Conservation (phyloP, 2,888 invertebrate genomes). For the Drosophila sordidula region DNA sequence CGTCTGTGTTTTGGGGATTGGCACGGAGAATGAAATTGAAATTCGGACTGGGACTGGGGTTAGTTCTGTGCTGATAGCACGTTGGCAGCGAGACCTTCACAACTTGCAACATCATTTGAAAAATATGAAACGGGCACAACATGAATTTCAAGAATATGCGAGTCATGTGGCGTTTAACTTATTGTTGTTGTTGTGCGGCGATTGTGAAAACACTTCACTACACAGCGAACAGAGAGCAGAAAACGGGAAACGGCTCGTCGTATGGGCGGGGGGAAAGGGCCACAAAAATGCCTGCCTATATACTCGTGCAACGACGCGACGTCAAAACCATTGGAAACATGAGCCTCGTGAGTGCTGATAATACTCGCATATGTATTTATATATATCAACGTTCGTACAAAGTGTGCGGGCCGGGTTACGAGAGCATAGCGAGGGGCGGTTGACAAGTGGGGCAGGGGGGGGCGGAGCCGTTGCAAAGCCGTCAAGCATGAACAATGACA, state of each 20-base stretch:
- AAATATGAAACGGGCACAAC: conserved; percentile 38
- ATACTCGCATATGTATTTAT: conserved; percentile 26
- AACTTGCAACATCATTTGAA: conserved; percentile 55
- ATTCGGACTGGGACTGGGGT: not conserved
- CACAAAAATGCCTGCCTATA: conserved; percentile 48
- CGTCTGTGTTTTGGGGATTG: conserved; percentile 35
- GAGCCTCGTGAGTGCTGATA: conserved; percentile 76
- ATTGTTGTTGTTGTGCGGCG: conserved; percentile 21
- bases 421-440: not conserved
- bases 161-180: conserved; percentile 44
- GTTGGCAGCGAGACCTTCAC: conserved; percentile 41
- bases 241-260: not conserved
- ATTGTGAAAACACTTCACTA: conserved; percentile 67
- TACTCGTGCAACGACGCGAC: conserved; percentile 1
- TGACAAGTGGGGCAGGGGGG: conserved; percentile 17
- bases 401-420: conserved; percentile 30
- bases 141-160: conserved; percentile 41
- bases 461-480: conserved; percentile 7
- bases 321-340: conserved; percentile 67
- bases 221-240: not conserved
- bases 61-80: conserved; percentile 14
- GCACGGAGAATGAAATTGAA: not conserved
- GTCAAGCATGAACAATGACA: conserved; percentile 51
- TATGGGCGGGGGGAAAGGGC: not conserved
- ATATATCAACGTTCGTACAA: conserved; percentile 1